Evolutionary conservation across 2,888 invertebrate genomes (phyloP).

Genomic region (Chironomus tentans): DNA sequence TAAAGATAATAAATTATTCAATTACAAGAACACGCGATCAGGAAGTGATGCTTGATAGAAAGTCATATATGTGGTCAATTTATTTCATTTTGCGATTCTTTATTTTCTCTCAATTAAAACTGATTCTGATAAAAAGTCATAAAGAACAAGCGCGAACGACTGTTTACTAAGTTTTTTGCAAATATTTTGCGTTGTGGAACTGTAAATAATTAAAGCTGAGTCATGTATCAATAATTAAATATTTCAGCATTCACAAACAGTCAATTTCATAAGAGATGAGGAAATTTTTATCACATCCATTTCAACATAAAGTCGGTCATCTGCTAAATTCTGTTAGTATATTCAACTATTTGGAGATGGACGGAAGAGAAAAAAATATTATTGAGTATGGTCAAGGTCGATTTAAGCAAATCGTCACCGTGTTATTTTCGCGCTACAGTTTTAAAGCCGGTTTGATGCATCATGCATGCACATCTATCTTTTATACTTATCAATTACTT

Average conservation of each 20-base stretch:
- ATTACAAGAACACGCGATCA: neutral
- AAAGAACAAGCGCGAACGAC: neutral
- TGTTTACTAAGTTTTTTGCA: neutral
- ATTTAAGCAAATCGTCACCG: neutral
- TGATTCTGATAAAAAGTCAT: neutral
- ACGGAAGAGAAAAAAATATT: neutral
- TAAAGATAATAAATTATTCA: neutral
- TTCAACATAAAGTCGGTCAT: neutral
- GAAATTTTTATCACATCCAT: neutral
- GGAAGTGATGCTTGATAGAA: neutral
- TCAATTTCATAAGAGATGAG: neutral
- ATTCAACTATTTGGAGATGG: neutral
- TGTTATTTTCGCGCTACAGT: too few species aligned
- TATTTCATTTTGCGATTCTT: neutral
- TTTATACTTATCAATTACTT: too few species aligned
- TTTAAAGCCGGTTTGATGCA: too few species aligned
- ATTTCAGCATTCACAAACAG: neutral
- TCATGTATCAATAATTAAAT: neutral
- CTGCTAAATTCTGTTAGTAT: too few species aligned
- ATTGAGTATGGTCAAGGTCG: neutral
- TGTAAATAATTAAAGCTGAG: neutral
- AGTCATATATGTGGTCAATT: neutral
- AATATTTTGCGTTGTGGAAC: neutral
- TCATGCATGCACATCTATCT: too few species aligned
- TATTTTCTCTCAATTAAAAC: neutral